Base-by-base conservation (phyloP, 1,140 invertebrate genomes). In the Daktulosphaira vitifoliae region DNA sequence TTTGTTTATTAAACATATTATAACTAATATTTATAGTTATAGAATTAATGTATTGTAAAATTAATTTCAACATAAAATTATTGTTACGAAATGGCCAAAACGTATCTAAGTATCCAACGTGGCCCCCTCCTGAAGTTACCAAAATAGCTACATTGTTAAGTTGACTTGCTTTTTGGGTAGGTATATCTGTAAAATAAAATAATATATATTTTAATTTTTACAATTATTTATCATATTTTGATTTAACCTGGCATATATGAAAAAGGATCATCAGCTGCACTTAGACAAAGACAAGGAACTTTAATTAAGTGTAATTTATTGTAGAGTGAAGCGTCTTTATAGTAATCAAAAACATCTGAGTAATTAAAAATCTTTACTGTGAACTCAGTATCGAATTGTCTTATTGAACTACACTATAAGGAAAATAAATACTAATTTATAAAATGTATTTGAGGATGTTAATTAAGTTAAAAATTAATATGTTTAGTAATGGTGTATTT, bases 211-310 rank as follows among this genome's bases (percentile, higher is more conserved):
- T 15, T 7, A 15, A 3, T 5, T 3, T 15, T 11, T n/a, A n/a
- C n/a, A n/a, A n/a, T n/a, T n/a, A n/a, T n/a, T n/a, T n/a, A n/a
- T n/a, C n/a, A n/a, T n/a, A n/a, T n/a, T n/a, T n/a, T 15, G 39
- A 44, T 65, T 67, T 71, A 78, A 86, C 84, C 81, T 73, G 82
- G 78, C 44, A 81, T 72, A 3, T 88, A 89, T 72, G 88, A 85
- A 75, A 92, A 90, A 1, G 89, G 88, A 77, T 92, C 90, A 77
- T 92, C 90, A 1, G 86, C 87, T 15, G 90, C 87, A 72, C 83
- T 89, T 2, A 92, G 76, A 71, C 87, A 88, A 15, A 92, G 76
- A 59, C 86, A 75, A 33, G 89, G 89, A 53, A 86, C 80, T 50
- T 81, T 77, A 44, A 92, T 84, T 15, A 79, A 72, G 67, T 82